phyloP scores from a whole-genome alignment of 2,888 invertebrate species.

The Macropis europaea region DNA sequence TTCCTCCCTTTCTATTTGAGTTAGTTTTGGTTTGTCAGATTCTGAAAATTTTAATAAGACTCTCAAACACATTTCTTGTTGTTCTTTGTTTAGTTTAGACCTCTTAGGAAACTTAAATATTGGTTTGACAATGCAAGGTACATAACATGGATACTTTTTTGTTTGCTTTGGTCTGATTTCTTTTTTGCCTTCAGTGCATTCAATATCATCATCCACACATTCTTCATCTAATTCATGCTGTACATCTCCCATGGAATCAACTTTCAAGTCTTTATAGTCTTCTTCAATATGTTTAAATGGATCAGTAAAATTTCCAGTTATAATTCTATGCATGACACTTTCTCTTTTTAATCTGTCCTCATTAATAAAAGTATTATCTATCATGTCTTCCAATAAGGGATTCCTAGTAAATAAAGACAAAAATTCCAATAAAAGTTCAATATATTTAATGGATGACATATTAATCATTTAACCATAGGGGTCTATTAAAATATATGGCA shows the following conservation, averaged over 20 bases:
- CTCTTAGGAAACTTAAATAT: conserved; percentile 49
- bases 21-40: conserved; percentile 51
- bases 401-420: conserved; percentile 58
- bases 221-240: not conserved
- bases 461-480: not conserved
- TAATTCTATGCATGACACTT: conserved; percentile 68
- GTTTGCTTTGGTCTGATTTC: not conserved
- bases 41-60: conserved; percentile 61
- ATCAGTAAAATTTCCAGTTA: conserved; percentile 66
- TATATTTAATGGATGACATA: not conserved
- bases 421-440: not conserved
- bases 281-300: conserved; percentile 66
- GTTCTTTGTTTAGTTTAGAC: conserved; percentile 51
- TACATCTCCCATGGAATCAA: conserved; percentile 26
- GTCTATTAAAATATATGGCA: no score
- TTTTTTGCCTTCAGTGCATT: not conserved
- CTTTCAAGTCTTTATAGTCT: conserved; percentile 50
- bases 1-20: conserved; percentile 50
- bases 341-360: conserved; percentile 67
- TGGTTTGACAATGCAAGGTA: conserved; percentile 63
- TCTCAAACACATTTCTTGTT: conserved; percentile 63
- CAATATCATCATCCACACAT: not conserved
- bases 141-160: conserved; percentile 33
- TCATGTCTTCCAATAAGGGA: conserved; percentile 68
- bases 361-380: conserved; percentile 69